phyloP scores from a whole-genome alignment of 1,140 invertebrate species.

The Hyles vespertilio region DNA sequence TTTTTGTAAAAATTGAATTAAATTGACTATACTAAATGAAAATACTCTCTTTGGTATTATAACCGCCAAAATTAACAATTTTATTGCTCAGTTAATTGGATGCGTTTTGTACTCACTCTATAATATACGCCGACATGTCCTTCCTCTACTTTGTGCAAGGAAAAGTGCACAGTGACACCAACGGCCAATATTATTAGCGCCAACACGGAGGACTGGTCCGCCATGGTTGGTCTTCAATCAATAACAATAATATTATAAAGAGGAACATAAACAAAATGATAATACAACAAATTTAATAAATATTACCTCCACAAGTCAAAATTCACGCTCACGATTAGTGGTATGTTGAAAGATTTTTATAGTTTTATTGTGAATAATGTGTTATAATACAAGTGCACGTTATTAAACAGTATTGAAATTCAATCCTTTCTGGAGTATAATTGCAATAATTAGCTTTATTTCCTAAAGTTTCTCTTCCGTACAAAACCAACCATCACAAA shows the following conservation, averaged over 20 bases:
- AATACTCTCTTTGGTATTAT: no score
- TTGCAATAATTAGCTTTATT: no score
- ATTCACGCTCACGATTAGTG: conserved; percentile 40
- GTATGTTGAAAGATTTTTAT: conserved; percentile 39
- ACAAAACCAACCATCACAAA: no score
- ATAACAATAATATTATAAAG: conserved; percentile 7
- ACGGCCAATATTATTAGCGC: conserved; percentile 59
- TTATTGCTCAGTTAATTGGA: no score
- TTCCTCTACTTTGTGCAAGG: conserved; percentile 89
- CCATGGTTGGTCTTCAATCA: conserved; percentile 45
- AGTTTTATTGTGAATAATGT: background rate
- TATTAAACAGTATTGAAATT: background rate
- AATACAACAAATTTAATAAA: background rate
- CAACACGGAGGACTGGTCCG: conserved; percentile 60
- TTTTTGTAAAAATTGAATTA: no score
- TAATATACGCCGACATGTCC: conserved; percentile 94
- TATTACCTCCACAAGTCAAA: conserved; percentile 51
- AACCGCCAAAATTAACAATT: no score
- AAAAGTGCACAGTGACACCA: conserved; percentile 66
- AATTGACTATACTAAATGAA: no score
- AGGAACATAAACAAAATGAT: background rate
- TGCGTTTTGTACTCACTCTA: conserved; percentile 78
- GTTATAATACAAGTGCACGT: background rate
- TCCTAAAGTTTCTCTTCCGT: no score
- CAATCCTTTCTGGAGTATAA: no score